A percentile compares a stretch with the other conserved stretches of the same genome.
phyloP scores from a whole-genome alignment of 2,888 invertebrate species.

The Chirona hameri region DNA sequence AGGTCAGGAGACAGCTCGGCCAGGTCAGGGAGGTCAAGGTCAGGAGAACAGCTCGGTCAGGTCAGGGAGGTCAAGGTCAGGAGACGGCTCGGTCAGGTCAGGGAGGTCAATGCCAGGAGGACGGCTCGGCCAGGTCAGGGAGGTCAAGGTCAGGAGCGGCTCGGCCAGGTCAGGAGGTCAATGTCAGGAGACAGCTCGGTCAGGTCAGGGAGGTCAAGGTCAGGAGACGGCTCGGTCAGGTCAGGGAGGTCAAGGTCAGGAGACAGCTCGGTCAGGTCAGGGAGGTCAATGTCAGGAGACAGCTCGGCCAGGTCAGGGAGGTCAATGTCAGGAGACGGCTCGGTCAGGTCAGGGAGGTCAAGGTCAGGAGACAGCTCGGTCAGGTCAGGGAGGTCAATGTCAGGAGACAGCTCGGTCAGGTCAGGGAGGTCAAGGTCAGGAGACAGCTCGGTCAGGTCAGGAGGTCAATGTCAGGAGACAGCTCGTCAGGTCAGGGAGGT shows the following conservation, averaged over 20 bases:
- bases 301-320: conserved; percentile 68
- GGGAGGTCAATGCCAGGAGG: conserved; percentile 27
- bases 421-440: background rate
- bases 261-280: background rate
- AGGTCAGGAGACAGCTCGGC: conserved; percentile 53
- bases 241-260: conserved; percentile 45
- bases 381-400: conserved; percentile 55
- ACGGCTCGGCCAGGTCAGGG: too few species aligned
- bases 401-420: background rate
- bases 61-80: background rate
- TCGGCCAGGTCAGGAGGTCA: background rate
- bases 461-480: background rate
- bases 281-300: background rate
- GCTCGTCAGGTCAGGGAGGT: background rate
- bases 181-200: background rate
- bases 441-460: conserved; percentile 68
- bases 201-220: background rate
- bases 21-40: conserved; percentile 55
- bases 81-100: conserved; percentile 68
- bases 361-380: conserved; percentile 53
- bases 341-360: background rate
- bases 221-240: conserved; percentile 63
- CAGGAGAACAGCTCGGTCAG: background rate
- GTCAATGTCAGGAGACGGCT: background rate
- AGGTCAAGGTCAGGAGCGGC: too few species aligned